Percentiles rank a stretch among this genome's conserved stretches.
These are phyloP conservation scores for Drosophila dunni DNA, from an alignment of 1,140 invertebrate genomes.

Conservation along the genomic window DNA sequence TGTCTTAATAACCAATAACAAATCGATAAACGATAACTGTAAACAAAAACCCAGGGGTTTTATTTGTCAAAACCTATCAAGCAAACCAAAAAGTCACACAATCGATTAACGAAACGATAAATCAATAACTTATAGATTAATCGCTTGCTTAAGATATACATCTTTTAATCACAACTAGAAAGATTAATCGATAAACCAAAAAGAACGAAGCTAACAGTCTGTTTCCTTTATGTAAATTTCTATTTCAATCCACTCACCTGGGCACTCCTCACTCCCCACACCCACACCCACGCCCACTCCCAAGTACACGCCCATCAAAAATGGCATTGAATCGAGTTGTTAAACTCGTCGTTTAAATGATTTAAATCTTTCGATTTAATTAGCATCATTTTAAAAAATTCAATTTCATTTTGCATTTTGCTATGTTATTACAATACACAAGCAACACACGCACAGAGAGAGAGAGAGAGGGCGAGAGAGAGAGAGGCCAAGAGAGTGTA, in stretches of 20 bases:
- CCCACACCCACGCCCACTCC: no score
- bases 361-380: constrained; percentile 78
- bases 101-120: no score
- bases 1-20: constrained; percentile 4
- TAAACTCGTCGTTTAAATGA: constrained; percentile 47
- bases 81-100: no score
- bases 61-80: no score
- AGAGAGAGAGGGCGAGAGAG: background rate
- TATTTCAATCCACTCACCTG: background rate
- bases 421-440: constrained; percentile 65
- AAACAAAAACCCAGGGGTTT: no score
- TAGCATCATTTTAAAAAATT: constrained; percentile 78
- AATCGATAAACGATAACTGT: constrained; percentile 1
- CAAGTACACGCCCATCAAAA: background rate
- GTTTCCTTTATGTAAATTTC: background rate
- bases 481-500: background rate
- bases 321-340: constrained; percentile 20
- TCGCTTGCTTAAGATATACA: no score
- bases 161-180: no score
- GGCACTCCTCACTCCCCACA: background rate
- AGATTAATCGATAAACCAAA: no score
- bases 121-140: no score
- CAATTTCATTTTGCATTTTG: constrained; percentile 70
- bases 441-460: constrained; percentile 5
- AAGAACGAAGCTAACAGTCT: no score